Conservation (phyloP, 2,113 vertebrate genomes). For the Steatornis caripensis region DNA sequence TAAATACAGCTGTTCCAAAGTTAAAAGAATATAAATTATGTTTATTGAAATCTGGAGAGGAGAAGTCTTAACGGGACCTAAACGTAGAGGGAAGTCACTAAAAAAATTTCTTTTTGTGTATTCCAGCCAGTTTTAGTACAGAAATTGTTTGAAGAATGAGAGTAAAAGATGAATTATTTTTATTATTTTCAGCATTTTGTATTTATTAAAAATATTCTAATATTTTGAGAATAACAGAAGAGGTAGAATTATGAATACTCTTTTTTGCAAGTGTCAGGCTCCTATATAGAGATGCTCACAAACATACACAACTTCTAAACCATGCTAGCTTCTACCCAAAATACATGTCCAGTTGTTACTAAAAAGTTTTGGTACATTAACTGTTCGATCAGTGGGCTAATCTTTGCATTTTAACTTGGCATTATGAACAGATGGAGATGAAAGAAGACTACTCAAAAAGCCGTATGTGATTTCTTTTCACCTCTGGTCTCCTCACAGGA, state of each 20-base stretch:
- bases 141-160: background rate
- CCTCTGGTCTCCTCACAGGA: background rate
- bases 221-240: background rate
- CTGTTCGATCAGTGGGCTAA: background rate
- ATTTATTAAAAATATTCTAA: background rate
- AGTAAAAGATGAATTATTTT: background rate
- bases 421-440: background rate
- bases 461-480: background rate
- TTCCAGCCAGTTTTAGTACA: background rate
- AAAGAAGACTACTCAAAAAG: background rate
- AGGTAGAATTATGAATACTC: background rate
- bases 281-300: background rate
- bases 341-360: background rate
- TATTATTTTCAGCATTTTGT: background rate
- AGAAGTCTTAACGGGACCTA: background rate
- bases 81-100: background rate
- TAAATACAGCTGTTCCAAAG: background rate
- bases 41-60: background rate
- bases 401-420: background rate
- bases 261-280: background rate
- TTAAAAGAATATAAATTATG: background rate
- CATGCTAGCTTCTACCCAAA: background rate
- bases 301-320: background rate
- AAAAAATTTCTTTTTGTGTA: background rate
- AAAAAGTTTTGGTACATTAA: background rate